Conservation (phyloP, 2,113 vertebrate genomes). For the Anseranas semipalmata region DNA sequence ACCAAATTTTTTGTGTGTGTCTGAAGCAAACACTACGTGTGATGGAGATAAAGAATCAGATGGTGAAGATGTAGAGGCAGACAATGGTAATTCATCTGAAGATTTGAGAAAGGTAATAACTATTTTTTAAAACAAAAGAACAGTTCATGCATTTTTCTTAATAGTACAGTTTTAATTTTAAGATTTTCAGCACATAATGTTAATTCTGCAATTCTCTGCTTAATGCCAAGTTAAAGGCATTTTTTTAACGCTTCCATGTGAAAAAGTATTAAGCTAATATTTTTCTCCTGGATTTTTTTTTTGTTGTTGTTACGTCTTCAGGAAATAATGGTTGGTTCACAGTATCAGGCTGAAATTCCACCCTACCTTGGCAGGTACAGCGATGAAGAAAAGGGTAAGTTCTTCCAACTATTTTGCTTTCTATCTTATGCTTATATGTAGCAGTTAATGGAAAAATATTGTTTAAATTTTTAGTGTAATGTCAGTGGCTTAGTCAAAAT, state of each 20-base stretch:
- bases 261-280: background rate
- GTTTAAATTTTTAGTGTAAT: background rate
- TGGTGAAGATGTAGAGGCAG: constrained; percentile 85
- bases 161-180: too few relatives aligned
- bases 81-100: constrained; percentile 88
- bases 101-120: constrained; percentile 90
- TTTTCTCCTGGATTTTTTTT: background rate
- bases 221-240: background rate
- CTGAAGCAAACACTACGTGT: constrained; percentile 89
- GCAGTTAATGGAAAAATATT: background rate
- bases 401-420: background rate
- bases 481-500: background rate
- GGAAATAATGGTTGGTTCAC: constrained; percentile 97
- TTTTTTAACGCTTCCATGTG: background rate
- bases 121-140: background rate
- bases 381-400: constrained; percentile 83
- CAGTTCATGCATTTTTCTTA: background rate
- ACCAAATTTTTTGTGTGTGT: background rate
- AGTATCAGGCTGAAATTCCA: constrained; percentile 97
- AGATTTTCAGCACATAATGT: background rate
- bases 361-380: constrained; percentile 83
- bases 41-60: constrained; percentile 97
- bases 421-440: background rate
- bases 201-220: background rate
- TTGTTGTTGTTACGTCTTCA: constrained; percentile 50